Evolutionary conservation across 2,113 vertebrate genomes (phyloP).

Genomic region (Lycaon pictus): DNA sequence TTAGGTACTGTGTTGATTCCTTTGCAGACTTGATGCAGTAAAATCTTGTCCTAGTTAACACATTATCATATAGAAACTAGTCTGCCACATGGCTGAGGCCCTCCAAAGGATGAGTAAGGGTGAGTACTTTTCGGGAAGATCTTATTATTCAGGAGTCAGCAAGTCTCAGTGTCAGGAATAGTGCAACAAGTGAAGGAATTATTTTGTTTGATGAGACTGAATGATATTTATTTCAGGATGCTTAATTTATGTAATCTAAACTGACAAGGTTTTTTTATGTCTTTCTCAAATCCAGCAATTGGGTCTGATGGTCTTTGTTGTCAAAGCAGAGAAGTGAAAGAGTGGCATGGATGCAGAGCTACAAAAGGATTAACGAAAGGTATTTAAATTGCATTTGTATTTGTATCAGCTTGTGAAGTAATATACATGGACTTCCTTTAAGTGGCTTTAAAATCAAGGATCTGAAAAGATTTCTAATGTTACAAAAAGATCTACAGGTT

Average conservation of each 20-base stretch:
- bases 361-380: constrained; percentile 96
- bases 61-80: background rate
- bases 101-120: background rate
- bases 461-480: background rate
- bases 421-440: background rate
- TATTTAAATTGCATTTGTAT: constrained; percentile 61
- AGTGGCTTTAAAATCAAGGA: background rate
- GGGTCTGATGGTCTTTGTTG: constrained; percentile 97
- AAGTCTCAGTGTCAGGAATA: background rate
- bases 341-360: constrained; percentile 98
- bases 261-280: background rate
- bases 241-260: background rate
- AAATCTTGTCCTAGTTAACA: background rate
- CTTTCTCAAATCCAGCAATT: constrained; percentile 90
- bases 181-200: background rate
- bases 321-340: constrained; percentile 98
- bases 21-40: background rate
- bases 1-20: background rate
- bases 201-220: background rate
- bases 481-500: background rate
- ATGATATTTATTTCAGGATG: background rate
- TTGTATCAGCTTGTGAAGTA: background rate
- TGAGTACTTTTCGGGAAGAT: background rate
- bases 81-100: fast-evolving
- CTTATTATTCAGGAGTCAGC: background rate